Conservation (phyloP, 2,113 vertebrate species). For the Eulemur macaco region DNA sequence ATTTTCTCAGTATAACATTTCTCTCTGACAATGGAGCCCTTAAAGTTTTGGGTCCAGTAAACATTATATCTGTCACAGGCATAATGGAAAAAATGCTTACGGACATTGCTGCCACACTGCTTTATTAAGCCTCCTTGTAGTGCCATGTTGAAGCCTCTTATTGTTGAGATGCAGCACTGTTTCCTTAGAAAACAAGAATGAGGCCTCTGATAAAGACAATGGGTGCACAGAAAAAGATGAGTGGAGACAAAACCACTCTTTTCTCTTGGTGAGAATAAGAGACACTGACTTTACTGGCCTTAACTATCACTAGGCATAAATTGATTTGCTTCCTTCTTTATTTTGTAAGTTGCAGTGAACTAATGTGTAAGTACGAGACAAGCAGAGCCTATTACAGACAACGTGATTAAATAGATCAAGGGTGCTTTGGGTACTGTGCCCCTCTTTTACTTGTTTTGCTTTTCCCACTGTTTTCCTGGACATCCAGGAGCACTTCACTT, state of each 20-base stretch:
- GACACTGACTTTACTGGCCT: neutral
- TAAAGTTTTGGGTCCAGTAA: constrained; percentile 7
- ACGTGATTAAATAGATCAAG: neutral
- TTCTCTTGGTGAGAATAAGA: neutral
- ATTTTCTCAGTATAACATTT: constrained; percentile 51
- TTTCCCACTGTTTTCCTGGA: neutral
- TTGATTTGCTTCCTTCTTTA: constrained; percentile 15
- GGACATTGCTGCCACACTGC: neutral
- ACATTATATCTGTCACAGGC: constrained; percentile 5
- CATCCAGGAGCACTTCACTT: neutral
- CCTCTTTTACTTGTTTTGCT: neutral
- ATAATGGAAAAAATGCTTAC: neutral
- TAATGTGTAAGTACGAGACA: neutral
- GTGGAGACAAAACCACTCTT: neutral
- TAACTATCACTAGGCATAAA: neutral
- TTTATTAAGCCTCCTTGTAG: constrained; percentile 4
- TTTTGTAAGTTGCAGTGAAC: neutral
- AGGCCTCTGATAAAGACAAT: neutral
- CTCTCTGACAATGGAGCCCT: constrained; percentile 6
- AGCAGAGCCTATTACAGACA: neutral
- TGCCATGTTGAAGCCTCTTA: neutral
- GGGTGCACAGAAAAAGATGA: neutral
- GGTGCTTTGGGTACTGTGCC: neutral
- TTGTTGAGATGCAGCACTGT: neutral
- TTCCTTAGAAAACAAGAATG: neutral